A percentile compares a stretch with the other conserved stretches of the same genome.
These are phyloP conservation scores for Metallyticus violacea DNA, from an alignment of 2,888 invertebrate species.

Conservation along the genomic window DNA sequence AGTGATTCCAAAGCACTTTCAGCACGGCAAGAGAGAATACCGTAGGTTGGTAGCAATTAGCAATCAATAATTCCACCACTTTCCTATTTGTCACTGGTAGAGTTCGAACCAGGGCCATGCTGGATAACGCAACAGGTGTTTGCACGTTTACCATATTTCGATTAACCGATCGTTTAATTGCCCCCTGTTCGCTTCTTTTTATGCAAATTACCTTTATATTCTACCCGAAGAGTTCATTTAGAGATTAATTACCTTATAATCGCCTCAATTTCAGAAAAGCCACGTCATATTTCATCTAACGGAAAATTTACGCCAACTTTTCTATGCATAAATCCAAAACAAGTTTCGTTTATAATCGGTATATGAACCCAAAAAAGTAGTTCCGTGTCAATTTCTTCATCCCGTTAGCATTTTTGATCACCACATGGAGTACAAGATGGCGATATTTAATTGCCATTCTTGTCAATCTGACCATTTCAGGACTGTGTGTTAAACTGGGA, in stretches of 20 bases:
- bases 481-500: too few relatives aligned
- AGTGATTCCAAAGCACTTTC: too few relatives aligned
- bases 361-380: background rate
- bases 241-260: background rate
- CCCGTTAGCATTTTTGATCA: too few relatives aligned
- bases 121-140: background rate
- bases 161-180: background rate
- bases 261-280: background rate
- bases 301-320: background rate
- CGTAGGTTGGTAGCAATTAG: too few relatives aligned
- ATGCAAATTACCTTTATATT: background rate
- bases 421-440: too few relatives aligned
- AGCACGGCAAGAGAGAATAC: too few relatives aligned
- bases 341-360: background rate
- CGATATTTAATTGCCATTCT: too few relatives aligned
- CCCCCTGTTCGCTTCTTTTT: background rate
- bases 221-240: background rate
- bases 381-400: background rate
- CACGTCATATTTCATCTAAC: background rate
- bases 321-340: background rate
- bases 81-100: too few relatives aligned
- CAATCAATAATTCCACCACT: too few relatives aligned
- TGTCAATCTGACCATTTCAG: too few relatives aligned
- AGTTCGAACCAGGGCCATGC: background rate
- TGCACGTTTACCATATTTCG: background rate